phyloP scores from a whole-genome alignment of 2,113 vertebrate genomes.

The Myocastor coypus region DNA sequence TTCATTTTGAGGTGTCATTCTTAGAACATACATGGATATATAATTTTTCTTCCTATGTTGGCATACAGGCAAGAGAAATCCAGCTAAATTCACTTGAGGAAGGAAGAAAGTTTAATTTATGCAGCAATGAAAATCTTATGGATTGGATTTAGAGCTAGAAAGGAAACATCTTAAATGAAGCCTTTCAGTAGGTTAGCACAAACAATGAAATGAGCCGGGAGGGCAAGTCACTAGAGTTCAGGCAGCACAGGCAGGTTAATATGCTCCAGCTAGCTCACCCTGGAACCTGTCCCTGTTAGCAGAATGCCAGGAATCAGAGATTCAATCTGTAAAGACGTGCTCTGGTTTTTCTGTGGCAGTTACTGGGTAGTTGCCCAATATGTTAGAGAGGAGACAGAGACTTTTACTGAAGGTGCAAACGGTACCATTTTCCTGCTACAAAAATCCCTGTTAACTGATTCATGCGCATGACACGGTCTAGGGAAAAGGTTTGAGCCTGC shows the following conservation, averaged over 20 bases:
- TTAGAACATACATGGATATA: slow-evolving; percentile 28
- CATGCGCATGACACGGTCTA: neutral
- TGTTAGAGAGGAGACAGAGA: slow-evolving; percentile 36
- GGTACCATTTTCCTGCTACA: neutral
- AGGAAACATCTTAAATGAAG: slow-evolving; percentile 51
- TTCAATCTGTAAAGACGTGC: neutral
- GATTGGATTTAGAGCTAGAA: slow-evolving; percentile 17
- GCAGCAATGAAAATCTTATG: slow-evolving; percentile 17
- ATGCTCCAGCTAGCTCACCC: neutral
- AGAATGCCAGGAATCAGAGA: neutral
- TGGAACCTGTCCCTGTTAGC: neutral
- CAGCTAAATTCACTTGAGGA: slow-evolving; percentile 8
- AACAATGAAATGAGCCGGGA: slow-evolving; percentile 31
- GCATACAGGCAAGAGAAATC: slow-evolving; percentile 18
- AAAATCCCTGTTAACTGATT: neutral
- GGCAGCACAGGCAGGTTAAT: neutral
- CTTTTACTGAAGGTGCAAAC: slow-evolving; percentile 13
- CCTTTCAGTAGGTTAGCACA: slow-evolving; percentile 15
- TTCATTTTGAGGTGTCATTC: slow-evolving; percentile 66
- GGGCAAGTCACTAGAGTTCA: slow-evolving; percentile 54
- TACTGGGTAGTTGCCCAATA: neutral
- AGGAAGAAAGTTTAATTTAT: slow-evolving; percentile 56
- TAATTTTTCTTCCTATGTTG: slow-evolving; percentile 38
- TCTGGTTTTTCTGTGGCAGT: neutral
- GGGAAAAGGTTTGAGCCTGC: neutral